Evolutionary conservation across 2,888 invertebrate genomes (phyloP).

Genomic region (Andrena haemorrhoa): DNA sequence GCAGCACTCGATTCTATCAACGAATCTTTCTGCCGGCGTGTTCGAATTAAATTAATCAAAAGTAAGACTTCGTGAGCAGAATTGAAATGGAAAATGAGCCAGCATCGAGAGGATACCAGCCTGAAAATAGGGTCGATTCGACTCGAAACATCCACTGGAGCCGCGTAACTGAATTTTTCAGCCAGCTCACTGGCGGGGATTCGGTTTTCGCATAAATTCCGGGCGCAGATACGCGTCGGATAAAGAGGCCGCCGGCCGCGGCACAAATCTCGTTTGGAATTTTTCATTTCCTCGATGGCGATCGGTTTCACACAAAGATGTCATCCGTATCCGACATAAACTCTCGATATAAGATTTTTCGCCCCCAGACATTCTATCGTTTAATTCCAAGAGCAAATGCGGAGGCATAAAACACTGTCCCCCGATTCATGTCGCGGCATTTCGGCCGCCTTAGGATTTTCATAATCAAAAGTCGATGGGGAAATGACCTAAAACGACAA

Average conservation of each 20-base stretch:
- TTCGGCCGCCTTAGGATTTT: background rate
- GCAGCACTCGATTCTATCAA: too few species aligned
- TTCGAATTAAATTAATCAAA: background rate
- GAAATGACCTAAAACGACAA: background rate
- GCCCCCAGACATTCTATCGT: slow-evolving; percentile 14
- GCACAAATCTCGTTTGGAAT: slow-evolving; percentile 79
- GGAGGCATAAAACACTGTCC: background rate
- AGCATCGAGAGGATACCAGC: background rate
- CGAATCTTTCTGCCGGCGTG: background rate
- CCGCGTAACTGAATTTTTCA: slow-evolving; percentile 67
- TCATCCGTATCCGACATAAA: slow-evolving; percentile 58
- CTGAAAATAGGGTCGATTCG: slow-evolving; percentile 23
- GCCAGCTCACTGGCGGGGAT: slow-evolving; percentile 54
- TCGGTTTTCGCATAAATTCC: slow-evolving; percentile 72
- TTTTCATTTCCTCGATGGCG: slow-evolving; percentile 80
- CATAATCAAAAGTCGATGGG: background rate
- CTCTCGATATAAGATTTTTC: slow-evolving; percentile 51
- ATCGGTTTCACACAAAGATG: slow-evolving; percentile 71
- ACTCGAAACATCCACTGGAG: slow-evolving; percentile 7
- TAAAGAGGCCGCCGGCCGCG: slow-evolving; percentile 65
- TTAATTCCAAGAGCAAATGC: slow-evolving; percentile 27
- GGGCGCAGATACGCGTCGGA: slow-evolving; percentile 67
- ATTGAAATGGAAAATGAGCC: background rate
- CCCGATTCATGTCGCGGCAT: background rate
- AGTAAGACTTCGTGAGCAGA: too few species aligned